Evolutionary conservation across 2,888 invertebrate genomes (phyloP).

Genomic region (Macropis europaea): DNA sequence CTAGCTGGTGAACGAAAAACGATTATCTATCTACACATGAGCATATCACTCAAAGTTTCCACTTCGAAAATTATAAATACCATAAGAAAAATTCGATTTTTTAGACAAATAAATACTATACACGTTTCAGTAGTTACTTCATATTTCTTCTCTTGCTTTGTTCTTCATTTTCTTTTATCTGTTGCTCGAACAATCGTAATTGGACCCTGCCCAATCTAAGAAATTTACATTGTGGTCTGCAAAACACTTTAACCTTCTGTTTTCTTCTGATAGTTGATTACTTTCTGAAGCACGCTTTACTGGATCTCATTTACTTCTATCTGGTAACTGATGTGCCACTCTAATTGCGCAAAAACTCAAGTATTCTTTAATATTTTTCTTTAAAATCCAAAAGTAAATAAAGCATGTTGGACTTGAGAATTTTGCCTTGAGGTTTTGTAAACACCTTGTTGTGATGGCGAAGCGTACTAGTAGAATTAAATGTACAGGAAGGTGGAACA

Average conservation of each 20-base stretch:
- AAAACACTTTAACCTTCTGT: background rate
- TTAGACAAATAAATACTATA: conserved; percentile 77
- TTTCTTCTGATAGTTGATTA: background rate
- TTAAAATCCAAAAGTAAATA: too few species aligned
- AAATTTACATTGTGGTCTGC: conserved; percentile 31
- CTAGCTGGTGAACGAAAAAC: conserved; percentile 36
- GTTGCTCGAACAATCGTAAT: conserved; percentile 51
- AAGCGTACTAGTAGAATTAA: conserved; percentile 44
- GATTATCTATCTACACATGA: conserved; percentile 58
- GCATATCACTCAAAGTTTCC: conserved; percentile 9
- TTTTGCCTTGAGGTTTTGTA: background rate
- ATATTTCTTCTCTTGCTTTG: background rate
- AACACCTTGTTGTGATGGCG: background rate
- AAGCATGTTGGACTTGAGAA: too few species aligned
- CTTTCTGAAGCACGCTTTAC: background rate
- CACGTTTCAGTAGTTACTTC: conserved; percentile 50
- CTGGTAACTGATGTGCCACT: too few species aligned
- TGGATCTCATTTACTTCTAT: too few species aligned
- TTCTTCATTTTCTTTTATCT: conserved; percentile 6
- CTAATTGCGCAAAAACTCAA: too few species aligned
- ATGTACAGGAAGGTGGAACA: conserved; percentile 38
- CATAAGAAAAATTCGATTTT: conserved; percentile 58
- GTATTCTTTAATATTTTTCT: too few species aligned
- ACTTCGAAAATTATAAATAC: conserved; percentile 64
- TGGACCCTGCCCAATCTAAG: conserved; percentile 75